Conservation (phyloP, 2,797 vertebrate genomes). For the Cephalopachus bancanus region DNA sequence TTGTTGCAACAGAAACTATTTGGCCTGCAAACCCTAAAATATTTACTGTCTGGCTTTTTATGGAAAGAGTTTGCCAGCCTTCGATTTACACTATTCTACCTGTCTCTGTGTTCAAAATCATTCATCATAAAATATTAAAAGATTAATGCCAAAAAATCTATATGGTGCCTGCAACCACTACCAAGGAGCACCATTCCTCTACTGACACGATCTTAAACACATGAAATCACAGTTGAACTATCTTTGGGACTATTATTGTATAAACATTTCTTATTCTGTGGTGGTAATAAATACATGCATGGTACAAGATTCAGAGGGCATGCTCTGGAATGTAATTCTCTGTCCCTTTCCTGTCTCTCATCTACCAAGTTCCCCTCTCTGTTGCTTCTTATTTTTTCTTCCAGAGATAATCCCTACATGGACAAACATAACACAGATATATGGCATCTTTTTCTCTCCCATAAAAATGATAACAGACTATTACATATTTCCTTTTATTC, state of each 20-base stretch:
- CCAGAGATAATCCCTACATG: background rate
- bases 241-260: background rate
- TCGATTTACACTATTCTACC: background rate
- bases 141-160: background rate
- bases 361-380: background rate
- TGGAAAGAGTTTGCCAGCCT: background rate
- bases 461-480: background rate
- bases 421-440: background rate
- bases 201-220: background rate
- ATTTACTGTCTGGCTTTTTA: background rate
- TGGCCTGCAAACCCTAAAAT: background rate
- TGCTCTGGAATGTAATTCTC: background rate
- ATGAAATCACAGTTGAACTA: background rate
- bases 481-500: background rate
- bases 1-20: background rate
- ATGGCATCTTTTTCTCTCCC: background rate
- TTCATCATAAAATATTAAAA: background rate
- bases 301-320: background rate
- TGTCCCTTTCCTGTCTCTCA: background rate
- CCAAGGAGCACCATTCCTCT: background rate
- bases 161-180: background rate
- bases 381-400: constrained; percentile 15
- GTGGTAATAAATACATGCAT: background rate
- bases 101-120: constrained; percentile 15
- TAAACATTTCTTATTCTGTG: background rate